These are phyloP conservation scores for Plebejus anna DNA, from an alignment of 2,888 invertebrate genomes.

Conservation along the genomic window DNA sequence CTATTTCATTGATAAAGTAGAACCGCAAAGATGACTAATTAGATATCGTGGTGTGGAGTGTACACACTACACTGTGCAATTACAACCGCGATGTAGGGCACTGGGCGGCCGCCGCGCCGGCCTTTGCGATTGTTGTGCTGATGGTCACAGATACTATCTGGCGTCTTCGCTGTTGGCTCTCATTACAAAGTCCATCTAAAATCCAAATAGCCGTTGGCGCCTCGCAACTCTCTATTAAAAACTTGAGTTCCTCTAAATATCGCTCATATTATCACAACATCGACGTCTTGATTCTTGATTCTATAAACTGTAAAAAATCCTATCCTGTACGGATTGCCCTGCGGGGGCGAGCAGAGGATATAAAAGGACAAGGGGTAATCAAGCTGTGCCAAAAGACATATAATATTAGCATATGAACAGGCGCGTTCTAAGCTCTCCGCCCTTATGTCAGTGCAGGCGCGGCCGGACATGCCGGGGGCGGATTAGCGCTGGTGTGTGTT, in stretches of 20 bases:
- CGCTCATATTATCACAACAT: too few relatives aligned
- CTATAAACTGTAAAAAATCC: not conserved
- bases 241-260: too few relatives aligned
- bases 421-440: not conserved
- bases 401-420: slow-evolving; percentile 4
- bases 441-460: not conserved
- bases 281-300: not conserved
- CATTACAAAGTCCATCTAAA: not conserved
- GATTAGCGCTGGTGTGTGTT: not conserved
- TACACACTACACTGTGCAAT: not conserved
- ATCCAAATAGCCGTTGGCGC: not conserved
- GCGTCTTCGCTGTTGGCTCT: not conserved
- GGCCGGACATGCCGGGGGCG: not conserved
- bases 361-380: not conserved
- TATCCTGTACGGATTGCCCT: not conserved
- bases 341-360: not conserved
- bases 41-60: not conserved
- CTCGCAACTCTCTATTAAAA: not conserved
- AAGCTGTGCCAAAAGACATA: not conserved
- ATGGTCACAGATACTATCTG: not conserved
- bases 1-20: not conserved
- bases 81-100: not conserved
- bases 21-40: not conserved
- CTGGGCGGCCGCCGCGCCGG: not conserved
- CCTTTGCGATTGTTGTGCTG: not conserved